Base-by-base conservation (phyloP, 1,140 invertebrate species). In the Dendroctonus ponderosae region DNA sequence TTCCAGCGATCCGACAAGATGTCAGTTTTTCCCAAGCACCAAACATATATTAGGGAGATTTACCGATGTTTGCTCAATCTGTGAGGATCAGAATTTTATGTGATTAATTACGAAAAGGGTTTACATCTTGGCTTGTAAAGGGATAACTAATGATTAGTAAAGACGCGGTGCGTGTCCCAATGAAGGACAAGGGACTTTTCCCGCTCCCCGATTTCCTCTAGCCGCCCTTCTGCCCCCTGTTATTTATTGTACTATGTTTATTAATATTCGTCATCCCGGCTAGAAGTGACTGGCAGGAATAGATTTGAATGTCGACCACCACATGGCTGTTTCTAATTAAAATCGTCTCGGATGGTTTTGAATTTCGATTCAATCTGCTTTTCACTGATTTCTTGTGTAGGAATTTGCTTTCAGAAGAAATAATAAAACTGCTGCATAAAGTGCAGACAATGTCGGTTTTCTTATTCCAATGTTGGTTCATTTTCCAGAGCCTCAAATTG, bases 71-170 rank as follows among this genome's bases (percentile, higher is more conserved):
- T 68, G 60, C 61, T 62, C 66, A 63, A 68, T 68, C 66, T 63
- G 66, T 49, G 14, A 26, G 51, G 50, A 15, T 57, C 54, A 51
- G 56, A 68, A 68, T 62, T 68, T 62, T 68, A 68, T 68, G 61
- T 68, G 66, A 68, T 68, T 68, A 68, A 68, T 68, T 68, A 68
- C 61, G 60, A 43, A 61, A 68, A 68, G 66, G 66, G 66, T 68
- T 68, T 68, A 68, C 59, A 68, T 68, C 66, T 68, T 68, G 66
- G 66, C 66, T 68, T 67, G 61, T 68, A 68, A 51, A 68, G 60
- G 66, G 66, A 68, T 68, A 68, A 68, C 66, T 68, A 68, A 68
- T 68, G 66, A 68, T 68, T 68, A 63, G 66, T 68, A 68, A 68
- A 68, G 66, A 68, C 66, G 66, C 60, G 59, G 66, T 68, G 66